Evolutionary conservation across 2,113 vertebrate genomes (phyloP), one percentile per base, ranked within the genome.

Genomic region (Aramus guarauna): DNA sequence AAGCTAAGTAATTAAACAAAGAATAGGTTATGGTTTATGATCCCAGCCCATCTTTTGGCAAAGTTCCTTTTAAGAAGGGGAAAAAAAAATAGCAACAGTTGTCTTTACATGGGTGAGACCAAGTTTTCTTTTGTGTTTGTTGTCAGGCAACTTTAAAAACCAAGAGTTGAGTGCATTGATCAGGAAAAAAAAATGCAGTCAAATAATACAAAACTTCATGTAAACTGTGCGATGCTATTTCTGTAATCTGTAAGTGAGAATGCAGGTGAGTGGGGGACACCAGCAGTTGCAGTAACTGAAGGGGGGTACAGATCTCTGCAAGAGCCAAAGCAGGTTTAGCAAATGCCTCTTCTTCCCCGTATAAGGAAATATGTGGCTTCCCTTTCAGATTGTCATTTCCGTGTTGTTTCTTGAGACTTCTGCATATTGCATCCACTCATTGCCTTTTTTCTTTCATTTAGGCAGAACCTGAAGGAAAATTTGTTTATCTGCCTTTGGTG

Each of bases 1-100:
- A 98, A 96, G 56, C 96, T 82, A 97, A 97, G 92, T 95, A 97
- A 96, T 97, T 98, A 97, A 94, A 86, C 88, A 81, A 94, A 96
- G 94, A 92, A 91, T 95, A 98, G 97, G 94, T 96, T 94, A 95
- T 71, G 62, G 62, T 79, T 96, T 97, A 59, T 94, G 90, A 75
- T 97, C 91, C 83, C 94, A 96, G 72, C 81, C 80, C 94, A 96
- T 95, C 69, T 92, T 93, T 88, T 93, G 95, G 93, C 94, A 74
- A 87, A 94, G 63, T 77, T 93, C 69, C 85, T 47, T 88, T 78
- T 30, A 63, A 91, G 79, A 88, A 81, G 47, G 67, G 17, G 3
- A 11, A 13, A 41, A 66, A 39, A 84, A 83, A 74, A 43, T 45
- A 52, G 66, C 62, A 48, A 59, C 34, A 84, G 66, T 92, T 93